Percentiles rank a stretch among this genome's conserved stretches.
These are phyloP conservation scores for Aspidapion aeneum DNA, from an alignment of 2,888 invertebrate species.

Conservation along the genomic window DNA sequence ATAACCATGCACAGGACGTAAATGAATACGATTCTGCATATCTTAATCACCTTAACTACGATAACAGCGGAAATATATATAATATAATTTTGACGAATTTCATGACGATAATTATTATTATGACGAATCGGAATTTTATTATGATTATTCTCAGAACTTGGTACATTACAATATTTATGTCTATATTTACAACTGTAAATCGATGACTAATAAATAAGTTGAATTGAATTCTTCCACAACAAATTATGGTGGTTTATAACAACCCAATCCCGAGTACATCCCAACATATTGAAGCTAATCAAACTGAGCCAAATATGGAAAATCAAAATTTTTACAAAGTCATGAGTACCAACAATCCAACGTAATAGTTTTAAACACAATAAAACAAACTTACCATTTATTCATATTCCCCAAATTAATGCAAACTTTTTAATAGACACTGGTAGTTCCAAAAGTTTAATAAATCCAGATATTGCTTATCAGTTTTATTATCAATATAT, in stretches of 20 bases:
- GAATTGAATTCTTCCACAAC: no score
- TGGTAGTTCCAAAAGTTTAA: slow-evolving; percentile 8
- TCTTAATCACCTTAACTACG: not conserved
- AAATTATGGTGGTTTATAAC: not conserved
- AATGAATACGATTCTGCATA: not conserved
- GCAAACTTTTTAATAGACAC: slow-evolving; percentile 11
- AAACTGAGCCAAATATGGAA: not conserved
- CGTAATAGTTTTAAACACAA: not conserved
- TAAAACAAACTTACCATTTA: not conserved
- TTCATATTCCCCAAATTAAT: slow-evolving; percentile 8
- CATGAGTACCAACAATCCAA: not conserved
- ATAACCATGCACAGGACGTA: not conserved
- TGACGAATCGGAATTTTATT: not conserved
- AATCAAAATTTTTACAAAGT: not conserved
- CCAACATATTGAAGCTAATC: not conserved
- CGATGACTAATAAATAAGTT: no score
- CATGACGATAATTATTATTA: not conserved
- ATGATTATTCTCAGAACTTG: not conserved
- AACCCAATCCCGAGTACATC: not conserved
- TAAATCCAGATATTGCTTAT: slow-evolving; percentile 1
- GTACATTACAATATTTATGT: not conserved
- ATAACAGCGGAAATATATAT: not conserved
- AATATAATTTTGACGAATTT: not conserved
- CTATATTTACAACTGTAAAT: no score
- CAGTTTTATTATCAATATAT: not conserved